Conservation (phyloP, 2,113 vertebrate genomes). For the Machaerirhynchus nigripectus region DNA sequence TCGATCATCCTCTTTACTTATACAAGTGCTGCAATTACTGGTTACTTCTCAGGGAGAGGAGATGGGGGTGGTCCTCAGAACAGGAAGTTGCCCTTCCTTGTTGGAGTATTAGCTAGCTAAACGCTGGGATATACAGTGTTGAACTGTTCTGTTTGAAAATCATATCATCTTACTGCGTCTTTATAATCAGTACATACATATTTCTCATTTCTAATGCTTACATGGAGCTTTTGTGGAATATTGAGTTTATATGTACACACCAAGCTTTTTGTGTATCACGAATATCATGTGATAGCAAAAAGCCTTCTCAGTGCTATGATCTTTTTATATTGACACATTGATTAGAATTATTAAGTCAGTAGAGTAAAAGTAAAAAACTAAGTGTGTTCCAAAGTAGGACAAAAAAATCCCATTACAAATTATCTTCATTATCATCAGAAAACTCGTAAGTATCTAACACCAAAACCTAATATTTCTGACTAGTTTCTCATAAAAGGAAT, state of each 20-base stretch:
- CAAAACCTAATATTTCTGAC: slow-evolving; percentile 6
- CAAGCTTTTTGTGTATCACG: neutral
- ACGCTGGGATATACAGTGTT: neutral
- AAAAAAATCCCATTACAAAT: neutral
- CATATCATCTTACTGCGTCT: neutral
- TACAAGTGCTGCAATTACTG: neutral
- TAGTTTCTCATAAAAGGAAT: slow-evolving; percentile 7
- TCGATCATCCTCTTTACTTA: neutral
- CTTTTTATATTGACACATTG: neutral
- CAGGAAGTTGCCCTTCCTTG: neutral
- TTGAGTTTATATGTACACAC: neutral
- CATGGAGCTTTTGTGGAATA: neutral
- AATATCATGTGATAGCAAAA: neutral
- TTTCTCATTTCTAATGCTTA: neutral
- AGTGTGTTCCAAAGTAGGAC: neutral
- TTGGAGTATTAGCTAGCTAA: neutral
- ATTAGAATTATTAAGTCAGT: neutral
- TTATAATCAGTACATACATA: neutral
- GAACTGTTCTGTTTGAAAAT: neutral
- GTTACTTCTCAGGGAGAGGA: neutral
- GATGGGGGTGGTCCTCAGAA: neutral
- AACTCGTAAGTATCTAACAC: neutral
- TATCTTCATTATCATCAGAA: neutral
- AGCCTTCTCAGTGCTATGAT: neutral
- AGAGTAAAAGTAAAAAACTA: neutral